Evolutionary conservation across 2,113 vertebrate species (phyloP).

Genomic region (Tragelaphus buxtoni): DNA sequence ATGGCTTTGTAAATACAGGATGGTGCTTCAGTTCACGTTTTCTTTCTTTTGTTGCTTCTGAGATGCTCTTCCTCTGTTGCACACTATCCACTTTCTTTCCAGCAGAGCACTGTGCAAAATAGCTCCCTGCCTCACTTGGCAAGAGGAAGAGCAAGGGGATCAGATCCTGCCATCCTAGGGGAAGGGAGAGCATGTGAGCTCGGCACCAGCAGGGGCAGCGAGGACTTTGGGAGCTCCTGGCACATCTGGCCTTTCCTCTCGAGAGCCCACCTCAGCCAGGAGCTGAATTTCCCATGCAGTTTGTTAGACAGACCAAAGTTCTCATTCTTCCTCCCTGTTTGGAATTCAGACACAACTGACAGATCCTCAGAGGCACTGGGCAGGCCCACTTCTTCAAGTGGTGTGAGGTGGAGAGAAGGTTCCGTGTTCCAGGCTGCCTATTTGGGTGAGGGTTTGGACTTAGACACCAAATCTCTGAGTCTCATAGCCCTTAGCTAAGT

Average conservation of each 20-base stretch:
- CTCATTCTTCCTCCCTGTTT: background rate
- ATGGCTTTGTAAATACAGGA: background rate
- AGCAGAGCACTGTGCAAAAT: slow-evolving; percentile 10
- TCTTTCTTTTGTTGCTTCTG: slow-evolving; percentile 16
- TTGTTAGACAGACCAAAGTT: background rate
- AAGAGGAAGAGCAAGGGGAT: accelerated
- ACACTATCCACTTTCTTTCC: slow-evolving; percentile 9
- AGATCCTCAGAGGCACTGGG: background rate
- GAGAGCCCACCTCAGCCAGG: background rate
- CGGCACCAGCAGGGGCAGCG: background rate
- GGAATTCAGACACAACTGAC: background rate
- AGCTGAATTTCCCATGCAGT: background rate
- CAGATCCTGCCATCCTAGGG: background rate
- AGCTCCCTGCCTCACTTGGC: background rate
- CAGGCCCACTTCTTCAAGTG: background rate
- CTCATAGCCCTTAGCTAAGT: background rate
- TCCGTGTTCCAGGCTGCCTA: background rate
- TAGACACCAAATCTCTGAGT: background rate
- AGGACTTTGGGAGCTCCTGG: background rate
- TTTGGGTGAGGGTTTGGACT: background rate
- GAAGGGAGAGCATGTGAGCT: background rate
- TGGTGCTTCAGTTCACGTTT: background rate
- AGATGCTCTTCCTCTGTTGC: background rate
- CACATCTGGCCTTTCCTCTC: background rate
- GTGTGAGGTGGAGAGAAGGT: background rate